Evolutionary conservation across 2,888 invertebrate genomes (phyloP).

Genomic region (Andricus quercusramuli): DNA sequence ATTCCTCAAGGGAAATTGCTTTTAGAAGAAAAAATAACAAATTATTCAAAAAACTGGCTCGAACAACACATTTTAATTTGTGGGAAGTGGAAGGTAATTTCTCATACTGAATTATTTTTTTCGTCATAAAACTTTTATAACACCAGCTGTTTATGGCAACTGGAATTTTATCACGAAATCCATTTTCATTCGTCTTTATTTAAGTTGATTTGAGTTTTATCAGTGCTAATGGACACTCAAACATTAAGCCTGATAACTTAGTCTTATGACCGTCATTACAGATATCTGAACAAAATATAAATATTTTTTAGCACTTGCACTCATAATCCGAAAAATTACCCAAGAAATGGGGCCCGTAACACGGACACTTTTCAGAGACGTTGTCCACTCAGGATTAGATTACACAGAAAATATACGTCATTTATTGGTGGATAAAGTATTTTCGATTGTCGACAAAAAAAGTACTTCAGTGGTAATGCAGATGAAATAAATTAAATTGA

Average conservation of each 20-base stretch:
- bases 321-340: conserved; percentile 70
- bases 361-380: conserved; percentile 66
- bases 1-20: conserved; percentile 65
- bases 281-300: conserved; percentile 14
- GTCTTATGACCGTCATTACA: conserved; percentile 1
- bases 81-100: conserved; percentile 70
- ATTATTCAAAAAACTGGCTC: conserved; percentile 64
- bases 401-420: conserved; percentile 74
- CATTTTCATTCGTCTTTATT: not conserved
- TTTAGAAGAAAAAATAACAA: conserved; percentile 66
- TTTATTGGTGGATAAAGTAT: conserved; percentile 70
- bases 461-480: conserved; percentile 59
- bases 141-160: not conserved
- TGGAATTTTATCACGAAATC: conserved; percentile 34
- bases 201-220: not conserved
- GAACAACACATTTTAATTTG: conserved; percentile 65
- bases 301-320: conserved; percentile 63
- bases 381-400: conserved; percentile 71
- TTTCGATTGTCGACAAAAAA: conserved; percentile 64
- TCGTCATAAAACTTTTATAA: not conserved
- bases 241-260: not conserved
- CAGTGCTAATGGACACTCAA: conserved; percentile 32
- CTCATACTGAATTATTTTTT: not conserved
- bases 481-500: conserved; percentile 5
- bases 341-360: conserved; percentile 64